Base-by-base conservation (phyloP, 2,888 invertebrate species). In the Cerastoderma edule region DNA sequence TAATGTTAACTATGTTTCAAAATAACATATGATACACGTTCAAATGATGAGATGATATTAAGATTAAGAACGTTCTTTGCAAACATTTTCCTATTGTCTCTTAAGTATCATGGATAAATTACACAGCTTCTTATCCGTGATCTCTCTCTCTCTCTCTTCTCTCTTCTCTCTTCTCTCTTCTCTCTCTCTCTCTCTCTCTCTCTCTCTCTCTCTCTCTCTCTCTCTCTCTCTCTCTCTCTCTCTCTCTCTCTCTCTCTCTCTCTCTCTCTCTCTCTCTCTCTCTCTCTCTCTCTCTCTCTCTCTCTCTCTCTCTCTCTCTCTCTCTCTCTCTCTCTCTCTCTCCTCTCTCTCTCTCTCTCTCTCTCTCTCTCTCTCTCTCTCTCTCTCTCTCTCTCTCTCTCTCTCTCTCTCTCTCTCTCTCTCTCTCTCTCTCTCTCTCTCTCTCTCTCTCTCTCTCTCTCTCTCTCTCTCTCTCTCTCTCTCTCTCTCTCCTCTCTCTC, bases 171-270 rank as follows among this genome's bases (percentile, higher is more conserved):
- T 39, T 30, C 32, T 1, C 19, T 22, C 44, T 46, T 67, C 0
- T 66, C 63, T 69, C 63, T 69, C 46, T 66, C 69, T 66, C 69
- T 69, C 72, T 72, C 71, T 72, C 56, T 65, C 75, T 72, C 56
- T 75, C 70, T 65, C 65, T 75, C 65, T 75, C 64, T 75, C 66
- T 72, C 54, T 72, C 70, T 54, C 74, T 74, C 70, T 65, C 74
- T 74, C 70, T 64, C 70, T 64, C 56, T 54, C 48, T 64, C 64
- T 71, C 63, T 64, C 73, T 56, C 50, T 44, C 32, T 53, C 6
- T 53, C 53, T 53, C 53, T 75, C 66, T 65, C 54, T 72, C 70
- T 54, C 69, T 74, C 70, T 65, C 69, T 74, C 70, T 64, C 65
- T 64, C 56, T 54, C 48, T 64, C 64, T 71, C 63, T 64, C 67